Percentiles rank a stretch among this genome's conserved stretches.
These are phyloP conservation scores for Trypoxylon attenuatum DNA, from an alignment of 2,888 invertebrate genomes.

Conservation along the genomic window DNA sequence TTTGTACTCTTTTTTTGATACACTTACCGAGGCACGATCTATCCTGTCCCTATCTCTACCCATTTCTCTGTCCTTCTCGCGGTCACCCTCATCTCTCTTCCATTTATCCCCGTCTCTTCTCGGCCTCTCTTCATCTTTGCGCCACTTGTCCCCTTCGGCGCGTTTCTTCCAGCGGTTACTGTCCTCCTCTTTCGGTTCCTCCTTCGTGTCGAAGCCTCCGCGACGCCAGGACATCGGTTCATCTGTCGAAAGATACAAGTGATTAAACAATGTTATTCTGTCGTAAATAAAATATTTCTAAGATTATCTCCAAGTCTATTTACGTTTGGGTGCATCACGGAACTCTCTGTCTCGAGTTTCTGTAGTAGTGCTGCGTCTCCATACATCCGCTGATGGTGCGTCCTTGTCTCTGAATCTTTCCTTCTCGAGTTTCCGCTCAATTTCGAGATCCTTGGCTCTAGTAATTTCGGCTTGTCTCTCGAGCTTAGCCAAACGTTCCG, in stretches of 20 bases:
- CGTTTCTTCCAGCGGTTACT: conserved; percentile 44
- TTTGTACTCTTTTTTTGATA: no score
- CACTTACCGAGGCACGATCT: conserved; percentile 39
- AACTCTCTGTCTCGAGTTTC: background rate
- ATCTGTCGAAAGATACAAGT: background rate
- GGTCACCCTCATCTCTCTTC: conserved; percentile 52
- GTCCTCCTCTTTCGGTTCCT: conserved; percentile 46
- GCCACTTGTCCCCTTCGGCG: conserved; percentile 34
- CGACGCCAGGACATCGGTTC: conserved; percentile 47
- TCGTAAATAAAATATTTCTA: no score
- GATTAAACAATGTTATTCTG: no score
- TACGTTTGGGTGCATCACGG: no score
- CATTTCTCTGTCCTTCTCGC: conserved; percentile 46
- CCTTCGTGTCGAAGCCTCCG: conserved; percentile 16
- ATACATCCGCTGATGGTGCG: conserved; percentile 56
- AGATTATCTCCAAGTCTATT: no score
- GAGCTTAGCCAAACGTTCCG: conserved; percentile 81
- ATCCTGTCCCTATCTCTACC: conserved; percentile 46
- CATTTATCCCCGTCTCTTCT: conserved; percentile 38
- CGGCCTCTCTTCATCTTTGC: conserved; percentile 36
- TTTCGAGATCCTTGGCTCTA: conserved; percentile 83
- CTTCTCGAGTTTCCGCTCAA: conserved; percentile 80
- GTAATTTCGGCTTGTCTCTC: conserved; percentile 81
- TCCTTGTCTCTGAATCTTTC: conserved; percentile 62
- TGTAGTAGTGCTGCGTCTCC: conserved; percentile 30